Evolutionary conservation across 2,113 vertebrate species (phyloP).

Genomic region (Willisornis vidua): DNA sequence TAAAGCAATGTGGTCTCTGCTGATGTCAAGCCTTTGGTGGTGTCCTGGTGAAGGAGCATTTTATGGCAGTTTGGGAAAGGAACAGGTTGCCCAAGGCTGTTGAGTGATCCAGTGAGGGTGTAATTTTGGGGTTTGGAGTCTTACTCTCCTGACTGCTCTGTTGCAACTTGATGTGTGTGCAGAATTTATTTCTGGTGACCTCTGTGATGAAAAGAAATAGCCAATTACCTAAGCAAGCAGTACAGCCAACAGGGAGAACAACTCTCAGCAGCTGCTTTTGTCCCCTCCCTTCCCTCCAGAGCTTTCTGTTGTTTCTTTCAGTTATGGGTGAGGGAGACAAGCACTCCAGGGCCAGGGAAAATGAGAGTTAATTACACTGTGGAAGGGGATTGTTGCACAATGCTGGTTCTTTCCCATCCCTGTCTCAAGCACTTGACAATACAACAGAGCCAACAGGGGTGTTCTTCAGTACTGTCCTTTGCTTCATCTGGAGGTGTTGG

Average conservation of each 20-base stretch:
- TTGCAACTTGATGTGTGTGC: not conserved
- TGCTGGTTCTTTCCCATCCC: not conserved
- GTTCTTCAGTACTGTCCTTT: not conserved
- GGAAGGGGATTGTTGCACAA: not conserved
- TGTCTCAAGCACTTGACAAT: not conserved
- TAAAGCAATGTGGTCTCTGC: not conserved
- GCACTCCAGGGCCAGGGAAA: conserved; percentile 1
- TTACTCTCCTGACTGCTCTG: not conserved
- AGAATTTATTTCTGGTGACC: not conserved
- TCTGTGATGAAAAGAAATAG: not conserved
- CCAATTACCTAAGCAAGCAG: not conserved
- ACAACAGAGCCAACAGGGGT: not conserved
- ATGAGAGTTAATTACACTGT: conserved; percentile 15
- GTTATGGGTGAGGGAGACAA: not conserved
- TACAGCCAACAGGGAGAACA: conserved; percentile 7
- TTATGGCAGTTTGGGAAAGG: not conserved
- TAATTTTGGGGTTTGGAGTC: not conserved
- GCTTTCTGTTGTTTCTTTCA: conserved; percentile 27
- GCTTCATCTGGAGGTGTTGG: not conserved
- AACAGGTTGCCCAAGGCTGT: not conserved
- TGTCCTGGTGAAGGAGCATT: not conserved
- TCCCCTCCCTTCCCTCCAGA: conserved; percentile 35
- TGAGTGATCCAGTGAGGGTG: not conserved
- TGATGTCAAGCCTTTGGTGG: not conserved
- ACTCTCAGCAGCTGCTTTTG: not conserved